Evolutionary conservation across 2,113 vertebrate genomes (phyloP).

Genomic region (Sphyrna mokarran): DNA sequence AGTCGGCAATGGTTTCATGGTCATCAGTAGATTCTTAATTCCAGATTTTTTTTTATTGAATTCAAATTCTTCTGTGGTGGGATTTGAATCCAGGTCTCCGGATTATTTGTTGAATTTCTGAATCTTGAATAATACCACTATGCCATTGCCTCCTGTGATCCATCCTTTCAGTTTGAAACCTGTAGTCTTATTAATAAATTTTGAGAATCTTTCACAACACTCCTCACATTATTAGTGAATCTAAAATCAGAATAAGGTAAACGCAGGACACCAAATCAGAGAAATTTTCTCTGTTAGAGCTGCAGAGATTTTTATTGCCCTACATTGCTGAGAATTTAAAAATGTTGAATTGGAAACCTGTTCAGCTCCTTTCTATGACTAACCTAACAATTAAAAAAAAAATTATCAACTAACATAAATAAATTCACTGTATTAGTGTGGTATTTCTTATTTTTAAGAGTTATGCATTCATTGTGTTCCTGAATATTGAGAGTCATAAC

Average conservation of each 20-base stretch:
- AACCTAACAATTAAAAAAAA: not conserved
- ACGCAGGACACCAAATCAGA: not conserved
- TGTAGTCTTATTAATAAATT: not conserved
- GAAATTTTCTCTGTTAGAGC: not conserved
- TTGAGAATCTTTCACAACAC: not conserved
- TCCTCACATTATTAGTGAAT: not conserved
- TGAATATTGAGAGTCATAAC: not conserved
- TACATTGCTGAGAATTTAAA: not conserved
- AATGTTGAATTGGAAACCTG: not conserved
- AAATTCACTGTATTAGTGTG: not conserved
- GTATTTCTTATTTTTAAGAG: not conserved
- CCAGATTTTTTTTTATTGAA: too few species aligned
- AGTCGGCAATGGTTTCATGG: too few species aligned
- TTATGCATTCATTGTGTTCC: not conserved
- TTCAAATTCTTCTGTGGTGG: too few species aligned
- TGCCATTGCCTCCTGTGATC: too few species aligned
- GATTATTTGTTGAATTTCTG: too few species aligned
- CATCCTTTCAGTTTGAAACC: not conserved
- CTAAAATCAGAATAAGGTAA: not conserved
- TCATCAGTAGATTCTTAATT: too few species aligned
- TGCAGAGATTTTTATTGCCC: not conserved
- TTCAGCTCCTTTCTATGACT: not conserved
- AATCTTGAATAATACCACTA: too few species aligned
- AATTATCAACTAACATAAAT: not conserved
- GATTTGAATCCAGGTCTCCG: too few species aligned